Conservation (phyloP, 2,797 vertebrate genomes). For the Eulemur rubriventer region DNA sequence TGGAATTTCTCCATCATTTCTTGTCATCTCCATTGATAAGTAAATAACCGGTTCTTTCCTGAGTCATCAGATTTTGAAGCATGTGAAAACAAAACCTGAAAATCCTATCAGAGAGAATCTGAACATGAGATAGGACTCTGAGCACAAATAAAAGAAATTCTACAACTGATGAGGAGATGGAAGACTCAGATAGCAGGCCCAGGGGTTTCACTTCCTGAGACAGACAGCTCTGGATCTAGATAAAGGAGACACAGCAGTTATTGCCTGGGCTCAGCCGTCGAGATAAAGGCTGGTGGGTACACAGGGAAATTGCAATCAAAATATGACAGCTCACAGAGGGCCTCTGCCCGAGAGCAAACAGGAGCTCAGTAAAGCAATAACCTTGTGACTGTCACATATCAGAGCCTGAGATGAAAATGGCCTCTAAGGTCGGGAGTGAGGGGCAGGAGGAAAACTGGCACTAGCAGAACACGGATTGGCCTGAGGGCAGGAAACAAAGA, state of each 20-base stretch:
- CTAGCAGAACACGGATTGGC: constrained; percentile 4
- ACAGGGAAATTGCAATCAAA: constrained; percentile 50
- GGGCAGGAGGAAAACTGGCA: constrained; percentile 47
- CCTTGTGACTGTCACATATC: constrained; percentile 19
- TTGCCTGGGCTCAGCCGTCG: neutral
- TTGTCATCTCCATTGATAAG: neutral
- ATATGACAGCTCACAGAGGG: neutral
- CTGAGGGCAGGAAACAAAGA: constrained; percentile 48
- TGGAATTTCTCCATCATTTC: neutral
- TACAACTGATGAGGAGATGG: neutral
- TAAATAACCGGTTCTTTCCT: constrained; percentile 15
- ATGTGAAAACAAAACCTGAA: neutral
- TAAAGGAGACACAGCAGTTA: neutral
- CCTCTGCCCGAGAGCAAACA: constrained; percentile 53
- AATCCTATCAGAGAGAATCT: constrained; percentile 16
- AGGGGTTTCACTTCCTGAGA: constrained; percentile 7
- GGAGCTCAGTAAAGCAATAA: constrained; percentile 52
- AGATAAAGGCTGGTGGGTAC: constrained; percentile 18
- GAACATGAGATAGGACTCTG: neutral
- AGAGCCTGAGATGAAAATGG: constrained; percentile 67
- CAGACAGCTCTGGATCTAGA: neutral
- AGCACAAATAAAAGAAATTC: neutral
- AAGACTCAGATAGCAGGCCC: neutral
- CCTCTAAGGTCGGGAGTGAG: neutral
- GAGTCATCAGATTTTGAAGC: neutral